A percentile compares a stretch with the other conserved stretches of the same genome.
Conservation (phyloP, 2,888 invertebrate species). For the Herminia tarsipennalis region DNA sequence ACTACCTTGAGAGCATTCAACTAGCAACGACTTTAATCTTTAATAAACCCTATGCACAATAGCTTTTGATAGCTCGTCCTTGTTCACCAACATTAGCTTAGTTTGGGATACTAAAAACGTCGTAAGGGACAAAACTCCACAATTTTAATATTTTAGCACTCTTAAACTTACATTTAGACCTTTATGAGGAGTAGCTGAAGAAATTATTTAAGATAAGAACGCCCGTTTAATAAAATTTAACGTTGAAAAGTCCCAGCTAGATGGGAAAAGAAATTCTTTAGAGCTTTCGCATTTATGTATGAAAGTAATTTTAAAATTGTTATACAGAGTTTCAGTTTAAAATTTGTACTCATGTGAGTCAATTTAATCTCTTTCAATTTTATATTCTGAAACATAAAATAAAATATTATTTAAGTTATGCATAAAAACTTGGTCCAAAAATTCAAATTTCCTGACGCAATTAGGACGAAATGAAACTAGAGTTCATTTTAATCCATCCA, state of each 20-base stretch:
- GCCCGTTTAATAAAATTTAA: slow-evolving; percentile 38
- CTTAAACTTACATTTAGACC: slow-evolving; percentile 11
- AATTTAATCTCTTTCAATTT: too few species aligned
- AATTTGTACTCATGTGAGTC: not conserved
- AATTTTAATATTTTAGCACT: slow-evolving; percentile 11
- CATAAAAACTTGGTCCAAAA: too few species aligned
- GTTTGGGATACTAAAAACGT: slow-evolving; percentile 13
- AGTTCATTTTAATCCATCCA: too few species aligned
- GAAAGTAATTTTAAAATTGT: slow-evolving; percentile 36
- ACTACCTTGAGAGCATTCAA: too few species aligned
- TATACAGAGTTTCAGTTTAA: slow-evolving; percentile 10
- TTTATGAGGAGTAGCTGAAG: slow-evolving; percentile 27
- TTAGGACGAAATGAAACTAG: too few species aligned
- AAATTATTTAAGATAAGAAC: slow-evolving; percentile 19
- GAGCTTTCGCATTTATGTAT: slow-evolving; percentile 24
- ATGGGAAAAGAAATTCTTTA: slow-evolving; percentile 25
- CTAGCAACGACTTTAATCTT: too few species aligned
- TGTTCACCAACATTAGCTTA: slow-evolving; percentile 14
- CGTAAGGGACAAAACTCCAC: slow-evolving; percentile 5
- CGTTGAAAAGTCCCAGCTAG: slow-evolving; percentile 20
- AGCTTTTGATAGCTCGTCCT: not conserved
- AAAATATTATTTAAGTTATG: too few species aligned
- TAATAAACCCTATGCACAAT: too few species aligned
- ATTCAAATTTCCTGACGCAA: too few species aligned
- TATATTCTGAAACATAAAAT: too few species aligned